Evolutionary conservation across 2,113 vertebrate species (phyloP), one percentile per base, ranked within the genome.

Genomic region (Vulpes vulpes): DNA sequence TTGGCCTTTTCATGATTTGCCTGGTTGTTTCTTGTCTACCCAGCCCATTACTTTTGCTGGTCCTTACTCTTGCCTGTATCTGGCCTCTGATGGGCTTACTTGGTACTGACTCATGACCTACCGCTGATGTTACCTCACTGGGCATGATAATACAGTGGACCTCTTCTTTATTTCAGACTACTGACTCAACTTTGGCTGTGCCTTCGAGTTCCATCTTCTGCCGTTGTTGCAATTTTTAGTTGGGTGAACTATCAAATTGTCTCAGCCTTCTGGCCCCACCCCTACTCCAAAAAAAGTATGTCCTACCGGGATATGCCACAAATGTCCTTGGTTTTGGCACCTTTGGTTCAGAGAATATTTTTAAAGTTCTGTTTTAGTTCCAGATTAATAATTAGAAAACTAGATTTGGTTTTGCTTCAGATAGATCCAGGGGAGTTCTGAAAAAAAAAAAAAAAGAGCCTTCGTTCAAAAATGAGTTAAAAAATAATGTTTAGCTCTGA

Each of bases 351-450:
- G 60, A 91, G 35, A 88, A 64, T 9, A 89, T 27, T 80, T 84
- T 97, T 88, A 35, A 14, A 76, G 43, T 85, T 89, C n/a, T 82
- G 86, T 15, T 83, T 85, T 85, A 81, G 64, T 90, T 87, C 55
- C 55, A 92, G 69, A 82, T 91, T 59, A 94, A 62, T 92, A 87
- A 51, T 76, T 73, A 94, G 59, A 87, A 91, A 94, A 87, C 38
- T 83, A 90, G 49, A 85, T 73, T 86, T 92, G 59, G 19, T 89
- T 96, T 38, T 91, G 35, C 35, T 97, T 97, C 85, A 94, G 71
- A 51, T 3, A 19, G 53, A 49, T 84, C 90, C 11, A 65, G 84
- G 43, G 79, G 49, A 64, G 55, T 69, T 35, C n/a, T 91, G 25
- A 30, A 38, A 35, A 62, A 90, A 80, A 62, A 53, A 49, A 51